These are phyloP conservation scores for Brachyistius frenatus DNA, from an alignment of 2,113 vertebrate species.

Conservation along the genomic window DNA sequence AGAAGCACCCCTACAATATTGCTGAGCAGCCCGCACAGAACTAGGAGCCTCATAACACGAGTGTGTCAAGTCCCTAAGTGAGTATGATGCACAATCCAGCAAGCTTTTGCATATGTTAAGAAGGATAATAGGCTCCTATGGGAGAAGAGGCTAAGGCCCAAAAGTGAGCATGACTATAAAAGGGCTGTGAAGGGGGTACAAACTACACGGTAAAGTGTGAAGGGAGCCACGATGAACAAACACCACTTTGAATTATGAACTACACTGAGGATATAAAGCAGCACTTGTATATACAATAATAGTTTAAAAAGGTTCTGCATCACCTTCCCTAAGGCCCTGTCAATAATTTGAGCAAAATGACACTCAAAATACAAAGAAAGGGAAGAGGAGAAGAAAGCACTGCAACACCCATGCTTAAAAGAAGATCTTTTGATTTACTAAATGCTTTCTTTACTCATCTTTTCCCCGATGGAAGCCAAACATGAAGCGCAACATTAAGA, in stretches of 20 bases:
- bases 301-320: conserved; percentile 71
- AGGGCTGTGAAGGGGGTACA: conserved; percentile 66
- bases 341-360: conserved; percentile 75
- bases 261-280: conserved; percentile 59
- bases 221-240: conserved; percentile 64
- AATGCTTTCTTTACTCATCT: conserved; percentile 73
- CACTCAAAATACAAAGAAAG: conserved; percentile 66
- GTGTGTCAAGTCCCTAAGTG: conserved; percentile 83
- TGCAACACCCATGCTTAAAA: conserved; percentile 47
- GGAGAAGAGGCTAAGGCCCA: conserved; percentile 77
- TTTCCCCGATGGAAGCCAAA: conserved; percentile 67
- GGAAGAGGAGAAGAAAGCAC: conserved; percentile 48
- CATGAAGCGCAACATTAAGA: conserved; percentile 74
- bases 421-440: conserved; percentile 75
- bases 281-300: conserved; percentile 64
- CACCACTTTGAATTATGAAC: conserved; percentile 70
- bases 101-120: conserved; percentile 84
- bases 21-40: conserved; percentile 69
- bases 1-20: conserved; percentile 77
- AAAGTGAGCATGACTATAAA: conserved; percentile 75
- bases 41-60: conserved; percentile 72
- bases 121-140: conserved; percentile 82
- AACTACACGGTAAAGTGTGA: conserved; percentile 60
- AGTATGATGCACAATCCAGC: conserved; percentile 81
- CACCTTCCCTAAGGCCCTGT: conserved; percentile 70